phyloP scores from a whole-genome alignment of 2,888 invertebrate species.

The Octonoba sinensis region DNA sequence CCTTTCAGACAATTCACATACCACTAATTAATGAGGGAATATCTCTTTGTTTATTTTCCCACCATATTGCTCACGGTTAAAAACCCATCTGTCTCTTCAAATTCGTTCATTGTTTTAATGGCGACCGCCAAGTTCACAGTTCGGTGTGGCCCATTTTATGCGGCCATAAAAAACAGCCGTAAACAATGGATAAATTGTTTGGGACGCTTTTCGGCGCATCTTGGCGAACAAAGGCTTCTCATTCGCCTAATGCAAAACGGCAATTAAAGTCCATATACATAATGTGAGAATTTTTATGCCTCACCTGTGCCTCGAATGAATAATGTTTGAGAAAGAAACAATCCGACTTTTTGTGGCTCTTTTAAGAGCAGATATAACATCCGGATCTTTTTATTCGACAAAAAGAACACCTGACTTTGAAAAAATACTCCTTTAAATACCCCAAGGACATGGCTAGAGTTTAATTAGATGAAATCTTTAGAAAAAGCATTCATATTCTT shows the following conservation, averaged over 20 bases:
- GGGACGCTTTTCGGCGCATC: constrained; percentile 13
- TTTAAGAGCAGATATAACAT: too few relatives aligned
- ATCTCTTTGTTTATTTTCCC: too few relatives aligned
- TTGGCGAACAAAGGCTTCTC: constrained; percentile 25
- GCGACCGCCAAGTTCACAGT: neutral
- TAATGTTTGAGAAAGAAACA: neutral
- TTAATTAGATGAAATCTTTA: too few relatives aligned
- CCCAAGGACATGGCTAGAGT: too few relatives aligned
- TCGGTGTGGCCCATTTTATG: constrained; percentile 41
- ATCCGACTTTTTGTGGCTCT: neutral
- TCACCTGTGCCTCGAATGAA: constrained; percentile 5
- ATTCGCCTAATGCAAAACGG: constrained; percentile 34
- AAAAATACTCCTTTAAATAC: too few relatives aligned
- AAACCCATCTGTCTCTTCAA: too few relatives aligned
- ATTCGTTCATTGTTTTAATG: constrained; percentile 3
- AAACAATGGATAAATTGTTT: constrained; percentile 38
- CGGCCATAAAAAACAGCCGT: constrained; percentile 30
- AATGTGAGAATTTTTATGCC: constrained; percentile 25
- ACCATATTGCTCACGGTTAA: too few relatives aligned
- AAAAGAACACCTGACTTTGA: too few relatives aligned
- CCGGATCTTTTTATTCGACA: too few relatives aligned
- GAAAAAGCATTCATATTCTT: too few relatives aligned
- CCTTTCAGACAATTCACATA: too few relatives aligned
- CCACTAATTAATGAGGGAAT: too few relatives aligned
- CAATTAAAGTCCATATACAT: constrained; percentile 35